phyloP scores from a whole-genome alignment of 2,888 invertebrate species.

The Scotopteryx bipunctaria region DNA sequence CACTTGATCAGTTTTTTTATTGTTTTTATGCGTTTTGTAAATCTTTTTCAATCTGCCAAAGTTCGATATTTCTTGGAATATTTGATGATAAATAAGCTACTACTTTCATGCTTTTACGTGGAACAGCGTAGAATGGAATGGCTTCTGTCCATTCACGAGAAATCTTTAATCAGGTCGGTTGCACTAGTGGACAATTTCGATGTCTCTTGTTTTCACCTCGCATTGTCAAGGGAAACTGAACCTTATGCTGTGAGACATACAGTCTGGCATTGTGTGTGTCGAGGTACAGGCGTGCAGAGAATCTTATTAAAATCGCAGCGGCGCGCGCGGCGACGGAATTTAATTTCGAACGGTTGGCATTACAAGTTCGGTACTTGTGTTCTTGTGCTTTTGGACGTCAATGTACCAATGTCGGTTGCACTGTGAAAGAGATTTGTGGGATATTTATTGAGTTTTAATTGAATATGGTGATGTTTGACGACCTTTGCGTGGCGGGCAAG shows the following conservation, averaged over 20 bases:
- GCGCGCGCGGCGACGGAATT: slow-evolving; percentile 11
- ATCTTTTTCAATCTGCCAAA: too few species aligned
- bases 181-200: neutral
- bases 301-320: slow-evolving; percentile 18
- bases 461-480: too few species aligned
- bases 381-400: neutral
- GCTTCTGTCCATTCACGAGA: too few species aligned
- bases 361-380: slow-evolving; percentile 3
- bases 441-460: neutral
- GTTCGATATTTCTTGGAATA: too few species aligned
- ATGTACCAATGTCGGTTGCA: slow-evolving; percentile 2
- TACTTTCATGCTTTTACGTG: too few species aligned
- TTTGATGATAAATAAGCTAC: too few species aligned
- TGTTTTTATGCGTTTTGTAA: too few species aligned
- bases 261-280: slow-evolving; percentile 3
- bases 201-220: neutral
- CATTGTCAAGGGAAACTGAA: neutral
- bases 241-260: neutral
- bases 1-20: too few species aligned
- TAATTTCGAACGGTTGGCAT: slow-evolving; percentile 13
- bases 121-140: too few species aligned
- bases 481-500: too few species aligned
- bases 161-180: too few species aligned
- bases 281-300: slow-evolving; percentile 7
- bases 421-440: neutral